Percentiles rank a stretch among this genome's conserved stretches.
Evolutionary conservation across 1,140 invertebrate species (phyloP).

Genomic region (Leptopilina clavipes): DNA sequence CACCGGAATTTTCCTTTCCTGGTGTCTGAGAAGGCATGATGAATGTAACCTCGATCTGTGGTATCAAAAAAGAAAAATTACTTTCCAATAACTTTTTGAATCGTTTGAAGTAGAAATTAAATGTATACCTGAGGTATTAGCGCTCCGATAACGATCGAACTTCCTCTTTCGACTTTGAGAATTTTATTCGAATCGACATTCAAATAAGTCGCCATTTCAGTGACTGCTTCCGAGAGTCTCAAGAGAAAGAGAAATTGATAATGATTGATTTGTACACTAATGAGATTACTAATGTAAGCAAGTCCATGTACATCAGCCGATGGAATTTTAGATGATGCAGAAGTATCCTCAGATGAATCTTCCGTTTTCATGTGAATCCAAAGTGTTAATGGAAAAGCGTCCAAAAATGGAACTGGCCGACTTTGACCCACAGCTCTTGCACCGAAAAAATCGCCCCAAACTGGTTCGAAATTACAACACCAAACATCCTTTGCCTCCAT

Average conservation of each 20-base stretch:
- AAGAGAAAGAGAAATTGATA: conserved; percentile 94
- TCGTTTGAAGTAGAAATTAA: too few relatives aligned
- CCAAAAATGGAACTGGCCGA: conserved; percentile 89
- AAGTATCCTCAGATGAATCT: conserved; percentile 35
- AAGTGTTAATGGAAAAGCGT: conserved; percentile 90
- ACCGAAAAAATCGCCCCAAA: conserved; percentile 94
- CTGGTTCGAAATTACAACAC: conserved; percentile 90
- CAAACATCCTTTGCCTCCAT: conserved; percentile 89
- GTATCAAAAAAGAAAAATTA: not conserved
- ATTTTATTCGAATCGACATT: conserved; percentile 86
- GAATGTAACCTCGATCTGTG: conserved; percentile 84
- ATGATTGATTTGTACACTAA: conserved; percentile 92
- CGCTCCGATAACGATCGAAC: conserved; percentile 83
- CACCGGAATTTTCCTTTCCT: conserved; percentile 86
- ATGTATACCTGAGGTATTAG: conserved; percentile 86
- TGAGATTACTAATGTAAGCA: conserved; percentile 84
- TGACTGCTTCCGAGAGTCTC: conserved; percentile 86
- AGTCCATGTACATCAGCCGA: conserved; percentile 81
- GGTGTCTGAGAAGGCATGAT: conserved; percentile 88
- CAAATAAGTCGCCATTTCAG: conserved; percentile 87
- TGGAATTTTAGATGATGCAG: conserved; percentile 45
- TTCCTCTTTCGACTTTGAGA: conserved; percentile 74
- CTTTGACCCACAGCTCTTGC: conserved; percentile 83
- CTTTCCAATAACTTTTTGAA: not conserved
- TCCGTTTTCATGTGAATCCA: conserved; percentile 80